phyloP scores from a whole-genome alignment of 2,797 vertebrate species.

The Strix occidentalis region DNA sequence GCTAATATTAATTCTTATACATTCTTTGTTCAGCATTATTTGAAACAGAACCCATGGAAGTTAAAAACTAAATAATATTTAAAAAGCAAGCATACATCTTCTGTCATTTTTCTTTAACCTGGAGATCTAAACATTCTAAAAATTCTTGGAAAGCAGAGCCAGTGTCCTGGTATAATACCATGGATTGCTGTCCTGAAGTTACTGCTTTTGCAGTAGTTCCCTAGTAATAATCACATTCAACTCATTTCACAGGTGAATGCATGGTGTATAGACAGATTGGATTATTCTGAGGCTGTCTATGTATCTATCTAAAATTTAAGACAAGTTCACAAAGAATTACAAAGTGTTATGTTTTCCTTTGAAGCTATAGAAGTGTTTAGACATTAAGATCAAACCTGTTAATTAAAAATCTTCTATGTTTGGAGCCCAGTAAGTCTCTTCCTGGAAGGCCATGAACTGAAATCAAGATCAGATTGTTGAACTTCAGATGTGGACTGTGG shows the following conservation, averaged over 20 bases:
- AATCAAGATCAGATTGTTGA: conserved; percentile 91
- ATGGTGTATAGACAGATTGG: background rate
- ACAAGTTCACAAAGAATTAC: background rate
- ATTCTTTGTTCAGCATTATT: background rate
- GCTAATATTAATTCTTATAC: background rate
- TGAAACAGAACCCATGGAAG: background rate
- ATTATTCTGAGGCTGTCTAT: background rate
- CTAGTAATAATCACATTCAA: background rate
- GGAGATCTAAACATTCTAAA: background rate
- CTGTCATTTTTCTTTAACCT: background rate
- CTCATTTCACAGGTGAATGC: background rate
- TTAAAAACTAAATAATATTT: background rate
- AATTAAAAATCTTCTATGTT: conserved; percentile 82
- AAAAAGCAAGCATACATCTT: background rate
- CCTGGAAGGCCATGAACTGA: conserved; percentile 86
- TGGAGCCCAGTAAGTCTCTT: conserved; percentile 25
- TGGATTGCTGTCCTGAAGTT: background rate
- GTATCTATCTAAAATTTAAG: background rate
- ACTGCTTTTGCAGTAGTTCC: background rate
- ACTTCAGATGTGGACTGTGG: conserved; percentile 87
- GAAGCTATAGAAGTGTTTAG: background rate
- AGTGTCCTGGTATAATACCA: background rate
- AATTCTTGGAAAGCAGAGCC: background rate
- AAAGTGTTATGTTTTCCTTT: background rate
- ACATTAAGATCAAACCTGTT: conserved; percentile 85